A percentile compares a stretch with the other conserved stretches of the same genome.
Conservation (phyloP, 2,113 vertebrate species). For the Tragelaphus strepsiceros region DNA sequence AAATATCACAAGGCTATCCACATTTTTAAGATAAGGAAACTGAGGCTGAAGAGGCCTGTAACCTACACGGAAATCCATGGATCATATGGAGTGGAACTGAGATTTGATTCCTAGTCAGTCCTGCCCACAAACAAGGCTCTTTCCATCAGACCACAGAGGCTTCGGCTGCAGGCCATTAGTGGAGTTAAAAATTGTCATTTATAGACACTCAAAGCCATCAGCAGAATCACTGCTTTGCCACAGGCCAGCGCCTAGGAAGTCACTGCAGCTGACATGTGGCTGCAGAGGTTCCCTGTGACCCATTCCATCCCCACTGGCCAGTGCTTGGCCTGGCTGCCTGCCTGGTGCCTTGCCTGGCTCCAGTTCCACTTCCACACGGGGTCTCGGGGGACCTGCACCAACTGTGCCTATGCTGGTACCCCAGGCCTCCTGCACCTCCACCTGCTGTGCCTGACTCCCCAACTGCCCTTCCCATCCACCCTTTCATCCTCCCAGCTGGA, state of each 20-base stretch:
- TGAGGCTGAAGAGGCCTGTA: not conserved
- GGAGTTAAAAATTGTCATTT: no score
- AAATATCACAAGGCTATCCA: not conserved
- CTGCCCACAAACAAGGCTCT: not conserved
- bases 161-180: not conserved
- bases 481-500: not conserved
- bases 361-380: not conserved
- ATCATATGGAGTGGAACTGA: rapidly evolving
- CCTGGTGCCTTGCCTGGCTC: not conserved
- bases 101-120: not conserved
- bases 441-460: not conserved
- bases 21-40: not conserved
- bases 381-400: not conserved
- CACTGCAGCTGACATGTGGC: not conserved
- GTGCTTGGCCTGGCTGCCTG: no score
- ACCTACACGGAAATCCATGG: not conserved
- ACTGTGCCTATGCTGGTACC: not conserved
- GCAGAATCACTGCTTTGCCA: not conserved
- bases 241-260: not conserved
- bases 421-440: not conserved
- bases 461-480: not conserved
- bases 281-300: not conserved
- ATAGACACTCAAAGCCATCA: not conserved
- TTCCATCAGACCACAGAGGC: not conserved
- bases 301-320: not conserved